phyloP scores from a whole-genome alignment of 2,113 vertebrate species.

The Engraulis encrasicolus region DNA sequence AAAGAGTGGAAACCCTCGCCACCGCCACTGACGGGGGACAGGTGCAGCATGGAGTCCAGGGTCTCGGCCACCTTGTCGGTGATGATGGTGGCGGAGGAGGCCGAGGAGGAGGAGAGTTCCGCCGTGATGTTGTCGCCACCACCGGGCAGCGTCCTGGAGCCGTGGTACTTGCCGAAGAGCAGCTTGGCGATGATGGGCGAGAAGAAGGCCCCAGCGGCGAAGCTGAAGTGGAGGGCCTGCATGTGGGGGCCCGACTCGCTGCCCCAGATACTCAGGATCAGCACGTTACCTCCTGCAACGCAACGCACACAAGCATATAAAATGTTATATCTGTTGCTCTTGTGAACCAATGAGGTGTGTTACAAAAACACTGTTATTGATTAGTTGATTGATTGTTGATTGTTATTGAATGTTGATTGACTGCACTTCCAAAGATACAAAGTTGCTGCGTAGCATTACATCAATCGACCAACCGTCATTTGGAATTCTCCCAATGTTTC shows the following conservation, averaged over 20 bases:
- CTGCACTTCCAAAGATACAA: too few relatives aligned
- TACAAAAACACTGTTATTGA: too few relatives aligned
- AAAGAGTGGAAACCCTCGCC: constrained; percentile 68
- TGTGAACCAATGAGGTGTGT: too few relatives aligned
- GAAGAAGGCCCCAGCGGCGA: constrained; percentile 85
- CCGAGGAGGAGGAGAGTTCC: background rate
- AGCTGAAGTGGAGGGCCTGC: constrained; percentile 96
- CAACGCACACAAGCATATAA: background rate
- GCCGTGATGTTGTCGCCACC: constrained; percentile 23
- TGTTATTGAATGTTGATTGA: too few relatives aligned
- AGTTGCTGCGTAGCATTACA: too few relatives aligned
- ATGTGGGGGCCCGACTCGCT: constrained; percentile 83
- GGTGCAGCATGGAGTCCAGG: background rate
- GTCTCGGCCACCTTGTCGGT: background rate
- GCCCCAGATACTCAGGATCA: constrained; percentile 85
- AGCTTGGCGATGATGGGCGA: constrained; percentile 90
- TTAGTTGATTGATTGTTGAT: too few relatives aligned
- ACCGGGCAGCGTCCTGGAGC: background rate
- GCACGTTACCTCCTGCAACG: constrained; percentile 88
- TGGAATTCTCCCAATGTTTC: too few relatives aligned
- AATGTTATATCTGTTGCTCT: too few relatives aligned
- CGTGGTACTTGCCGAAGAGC: constrained; percentile 65
- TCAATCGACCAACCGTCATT: too few relatives aligned
- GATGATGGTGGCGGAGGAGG: too few relatives aligned
- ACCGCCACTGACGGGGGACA: background rate